Base-by-base conservation (phyloP, 2,888 invertebrate genomes). In the Chymomyza fuscimana region DNA sequence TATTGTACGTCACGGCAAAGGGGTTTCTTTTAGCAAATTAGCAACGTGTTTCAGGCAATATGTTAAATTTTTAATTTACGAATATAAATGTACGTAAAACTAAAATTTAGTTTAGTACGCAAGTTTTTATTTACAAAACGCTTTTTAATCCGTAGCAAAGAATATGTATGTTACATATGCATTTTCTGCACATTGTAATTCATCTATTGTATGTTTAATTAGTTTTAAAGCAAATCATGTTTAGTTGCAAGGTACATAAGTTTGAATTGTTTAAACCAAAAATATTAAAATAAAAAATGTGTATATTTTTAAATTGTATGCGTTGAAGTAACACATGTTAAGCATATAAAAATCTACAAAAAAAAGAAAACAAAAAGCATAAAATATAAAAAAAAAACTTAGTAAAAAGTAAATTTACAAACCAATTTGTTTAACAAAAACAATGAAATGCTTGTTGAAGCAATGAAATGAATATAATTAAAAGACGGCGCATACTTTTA, bases 191-290 rank as follows among this genome's bases (percentile, higher is more conserved):
- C 40, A 46, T 2, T 46, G 10, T 46, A 46, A 46, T 46, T 46
- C 73, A 73, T 67, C 60, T 61, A 73, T 54, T 29, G 36, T 78
- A 85, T 82, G 82, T 85, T 85, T 85, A 82, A 82, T 85, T 83
- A 85, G 83, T 85, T 83, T 81, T 85, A 76, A 80, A 69, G 72
- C 69, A 75, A 76, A 76, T 54, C 74, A 80, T 74, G 70, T 83
- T 83, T 66, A 81, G 79, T 81, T 80, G 79, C 78, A 80, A 78
- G 65, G 74, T 83, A 80, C 73, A 84, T 82, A 84, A 84, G 84
- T 79, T 83, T 81, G 73, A 84, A 84, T 84, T 84, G 83, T 83
- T 84, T 84, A 84, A 79, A 84, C 83, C 83, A 84, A 84, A 84
- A 84, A 84, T 85, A 84, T 85, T 76, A 73, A 85, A 83, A 85